These are phyloP conservation scores for Danio albolineatus DNA, from an alignment of 2,797 vertebrate genomes.

Conservation along the genomic window DNA sequence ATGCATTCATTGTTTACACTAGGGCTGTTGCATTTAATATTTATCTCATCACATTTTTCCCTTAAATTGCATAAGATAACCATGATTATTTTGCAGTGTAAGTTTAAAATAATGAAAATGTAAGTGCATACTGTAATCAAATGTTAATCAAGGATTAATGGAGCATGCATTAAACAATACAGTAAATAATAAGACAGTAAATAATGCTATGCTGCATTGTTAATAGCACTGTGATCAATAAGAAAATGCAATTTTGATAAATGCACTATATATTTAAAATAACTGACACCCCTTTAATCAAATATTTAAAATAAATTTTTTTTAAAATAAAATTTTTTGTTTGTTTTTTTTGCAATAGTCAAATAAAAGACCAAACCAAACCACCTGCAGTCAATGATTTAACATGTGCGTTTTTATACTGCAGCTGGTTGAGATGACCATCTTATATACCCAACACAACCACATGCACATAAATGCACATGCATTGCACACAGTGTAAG, in stretches of 20 bases:
- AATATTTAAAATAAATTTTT: not conserved
- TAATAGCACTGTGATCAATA: not conserved
- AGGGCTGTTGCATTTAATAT: too few species aligned
- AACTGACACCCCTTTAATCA: not conserved
- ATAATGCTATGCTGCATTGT: not conserved
- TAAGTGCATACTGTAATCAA: too few species aligned
- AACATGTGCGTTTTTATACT: slow-evolving; percentile 4
- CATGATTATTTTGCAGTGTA: too few species aligned
- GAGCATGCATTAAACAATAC: not conserved
- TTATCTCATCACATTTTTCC: too few species aligned
- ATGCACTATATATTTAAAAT: not conserved
- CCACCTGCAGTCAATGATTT: not conserved
- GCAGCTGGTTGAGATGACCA: not conserved
- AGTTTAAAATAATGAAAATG: too few species aligned
- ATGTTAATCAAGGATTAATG: too few species aligned
- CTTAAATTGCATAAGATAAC: too few species aligned
- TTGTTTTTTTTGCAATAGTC: not conserved
- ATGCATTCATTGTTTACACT: not conserved
- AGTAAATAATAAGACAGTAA: too few species aligned
- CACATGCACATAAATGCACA: slow-evolving; percentile 10
- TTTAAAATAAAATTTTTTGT: not conserved
- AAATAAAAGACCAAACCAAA: slow-evolving; percentile 3
- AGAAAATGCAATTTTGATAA: not conserved
- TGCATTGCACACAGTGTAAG: not conserved
- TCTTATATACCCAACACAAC: slow-evolving; percentile 21